These are phyloP conservation scores for Ammospiza caudacuta DNA, from an alignment of 2,113 vertebrate species.

Conservation along the genomic window DNA sequence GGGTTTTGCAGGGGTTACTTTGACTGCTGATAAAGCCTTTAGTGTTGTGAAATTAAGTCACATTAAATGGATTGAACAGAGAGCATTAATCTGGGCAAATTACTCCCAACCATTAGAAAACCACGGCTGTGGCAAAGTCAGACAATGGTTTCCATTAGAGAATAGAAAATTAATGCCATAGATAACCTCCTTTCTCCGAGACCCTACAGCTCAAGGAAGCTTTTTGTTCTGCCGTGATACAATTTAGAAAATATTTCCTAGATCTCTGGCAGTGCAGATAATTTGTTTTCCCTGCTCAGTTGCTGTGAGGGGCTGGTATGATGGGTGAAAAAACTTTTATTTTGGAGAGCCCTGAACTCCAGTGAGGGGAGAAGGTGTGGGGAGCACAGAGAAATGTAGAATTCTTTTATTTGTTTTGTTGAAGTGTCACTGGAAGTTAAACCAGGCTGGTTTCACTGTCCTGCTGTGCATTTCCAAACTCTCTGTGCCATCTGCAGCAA, in stretches of 20 bases:
- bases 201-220: not conserved
- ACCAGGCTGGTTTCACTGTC: not conserved
- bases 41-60: slow-evolving; percentile 64
- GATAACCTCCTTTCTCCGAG: slow-evolving; percentile 13
- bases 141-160: slow-evolving; percentile 25
- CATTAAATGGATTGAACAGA: slow-evolving; percentile 29
- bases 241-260: slow-evolving; percentile 26
- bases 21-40: slow-evolving; percentile 60
- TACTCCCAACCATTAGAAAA: slow-evolving; percentile 54
- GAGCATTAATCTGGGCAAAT: slow-evolving; percentile 57
- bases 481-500: not conserved
- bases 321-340: not conserved
- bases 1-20: slow-evolving; percentile 54
- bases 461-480: not conserved
- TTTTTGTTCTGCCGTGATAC: not conserved
- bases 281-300: not conserved
- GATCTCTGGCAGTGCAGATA: not conserved
- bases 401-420: not conserved
- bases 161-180: slow-evolving; percentile 20
- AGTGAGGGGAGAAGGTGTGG: not conserved
- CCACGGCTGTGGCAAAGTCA: not conserved
- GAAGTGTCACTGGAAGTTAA: not conserved
- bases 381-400: not conserved
- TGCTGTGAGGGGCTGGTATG: not conserved
- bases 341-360: not conserved